Evolutionary conservation across 2,888 invertebrate genomes (phyloP).

Genomic region (Unio pictorum): DNA sequence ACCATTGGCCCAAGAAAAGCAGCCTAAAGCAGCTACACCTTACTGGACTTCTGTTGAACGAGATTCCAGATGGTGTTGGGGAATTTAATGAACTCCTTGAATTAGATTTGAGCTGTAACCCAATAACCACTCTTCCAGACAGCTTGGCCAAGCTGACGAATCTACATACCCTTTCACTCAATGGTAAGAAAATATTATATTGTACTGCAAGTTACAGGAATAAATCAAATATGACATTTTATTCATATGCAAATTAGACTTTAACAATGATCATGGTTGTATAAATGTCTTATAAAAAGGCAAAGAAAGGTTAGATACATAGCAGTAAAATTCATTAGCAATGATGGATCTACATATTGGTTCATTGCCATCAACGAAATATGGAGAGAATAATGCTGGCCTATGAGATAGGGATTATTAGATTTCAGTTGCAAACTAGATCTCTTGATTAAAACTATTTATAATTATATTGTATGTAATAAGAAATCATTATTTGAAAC

Average conservation of each 20-base stretch:
- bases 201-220: background rate
- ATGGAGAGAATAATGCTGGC: no score
- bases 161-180: constrained; percentile 45
- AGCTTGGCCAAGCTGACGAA: constrained; percentile 47
- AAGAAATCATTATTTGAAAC: no score
- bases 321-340: no score
- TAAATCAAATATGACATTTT: background rate
- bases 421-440: no score
- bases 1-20: constrained; percentile 34
- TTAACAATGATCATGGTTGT: background rate
- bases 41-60: constrained; percentile 46
- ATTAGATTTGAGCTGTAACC: constrained; percentile 57
- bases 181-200: constrained; percentile 34
- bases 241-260: background rate
- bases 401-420: no score
- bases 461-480: no score
- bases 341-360: no score
- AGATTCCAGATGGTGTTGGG: constrained; percentile 51
- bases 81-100: constrained; percentile 39
- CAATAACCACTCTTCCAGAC: constrained; percentile 54
- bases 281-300: no score
- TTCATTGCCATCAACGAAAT: no score
- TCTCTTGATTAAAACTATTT: no score
- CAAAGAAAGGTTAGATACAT: no score
- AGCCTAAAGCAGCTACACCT: constrained; percentile 48